Base-by-base conservation (phyloP, 2,797 vertebrate genomes). In the Sebastes cheni region DNA sequence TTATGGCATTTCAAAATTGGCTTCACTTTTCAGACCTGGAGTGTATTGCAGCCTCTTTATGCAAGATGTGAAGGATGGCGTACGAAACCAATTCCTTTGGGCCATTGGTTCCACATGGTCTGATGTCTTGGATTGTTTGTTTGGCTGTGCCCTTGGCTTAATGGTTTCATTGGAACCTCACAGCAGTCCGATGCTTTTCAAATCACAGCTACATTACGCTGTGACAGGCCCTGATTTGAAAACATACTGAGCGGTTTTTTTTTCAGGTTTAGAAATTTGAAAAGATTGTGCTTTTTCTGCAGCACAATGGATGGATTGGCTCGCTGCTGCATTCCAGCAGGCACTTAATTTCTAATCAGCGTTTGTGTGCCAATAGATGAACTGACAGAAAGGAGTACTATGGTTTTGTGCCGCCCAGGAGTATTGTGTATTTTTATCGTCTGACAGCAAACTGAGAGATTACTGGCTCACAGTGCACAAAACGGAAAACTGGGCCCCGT, bases 401-500 rank as follows among this genome's bases (percentile, higher is more conserved):
- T 29, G 62, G 73, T 77, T 85, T 81, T 73, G 64, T 81, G 81
- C 52, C 8, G 9, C 67, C 62, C 42, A 65, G 64, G 73, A 85
- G 59, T 77, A 71, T 86, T 82, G 36, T 83, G 77, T 72, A 12
- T 85, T 85, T 84, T 85, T 81, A 80, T 87, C 58, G 75, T 82
- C 78, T 78, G 65, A 85, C 82, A 74, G 73, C 74, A 82, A 88
- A 85, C 78, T 25, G 73, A 85, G 32, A 83, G 84, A 91, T 88
- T 80, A 90, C 59, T 59, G 50, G 75, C 82, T 77, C 68, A 27
- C 5, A 25, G 46, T 52, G 22, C 62, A 72, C 50, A 30, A 84
- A 76, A 39, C n/a, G 30, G 56, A 77, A 79, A 85, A 78, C 46
- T 2, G 34, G 77, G 75, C 46, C 12, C 58, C 12, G 13, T 65